Evolutionary conservation across 2,888 invertebrate genomes (phyloP).

Genomic region (Theodoxus fluviatilis): DNA sequence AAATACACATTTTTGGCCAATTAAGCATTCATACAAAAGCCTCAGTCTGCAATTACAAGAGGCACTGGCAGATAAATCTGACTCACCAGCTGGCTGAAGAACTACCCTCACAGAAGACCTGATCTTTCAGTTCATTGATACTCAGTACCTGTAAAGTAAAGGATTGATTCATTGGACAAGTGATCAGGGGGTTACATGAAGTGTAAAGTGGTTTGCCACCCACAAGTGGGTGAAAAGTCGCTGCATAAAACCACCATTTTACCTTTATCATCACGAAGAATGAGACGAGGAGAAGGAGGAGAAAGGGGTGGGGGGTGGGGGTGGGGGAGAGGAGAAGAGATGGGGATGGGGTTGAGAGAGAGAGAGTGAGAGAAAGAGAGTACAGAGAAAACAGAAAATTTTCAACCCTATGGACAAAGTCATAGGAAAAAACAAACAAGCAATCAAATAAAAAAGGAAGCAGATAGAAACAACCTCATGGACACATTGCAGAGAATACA

Average conservation of each 20-base stretch:
- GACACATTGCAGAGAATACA: too few species aligned
- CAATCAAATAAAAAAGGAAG: too few species aligned
- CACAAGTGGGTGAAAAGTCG: too few species aligned
- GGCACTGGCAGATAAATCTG: background rate
- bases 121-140: slow-evolving; percentile 56
- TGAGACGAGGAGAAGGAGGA: too few species aligned
- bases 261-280: too few species aligned
- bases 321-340: background rate
- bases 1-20: background rate
- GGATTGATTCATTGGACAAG: too few species aligned
- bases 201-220: too few species aligned
- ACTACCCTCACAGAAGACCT: slow-evolving; percentile 38
- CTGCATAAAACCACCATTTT: too few species aligned
- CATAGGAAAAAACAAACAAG: too few species aligned
- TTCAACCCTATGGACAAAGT: background rate
- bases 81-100: slow-evolving; percentile 35
- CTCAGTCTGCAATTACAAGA: background rate
- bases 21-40: background rate
- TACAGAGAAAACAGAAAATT: background rate
- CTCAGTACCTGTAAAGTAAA: slow-evolving; percentile 50
- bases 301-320: background rate
- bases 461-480: too few species aligned
- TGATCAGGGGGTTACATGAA: too few species aligned
- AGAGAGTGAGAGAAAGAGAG: background rate
- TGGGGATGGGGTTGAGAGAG: background rate